Conservation (phyloP, 2,888 invertebrate species). For the Sicus ferrugineus region DNA sequence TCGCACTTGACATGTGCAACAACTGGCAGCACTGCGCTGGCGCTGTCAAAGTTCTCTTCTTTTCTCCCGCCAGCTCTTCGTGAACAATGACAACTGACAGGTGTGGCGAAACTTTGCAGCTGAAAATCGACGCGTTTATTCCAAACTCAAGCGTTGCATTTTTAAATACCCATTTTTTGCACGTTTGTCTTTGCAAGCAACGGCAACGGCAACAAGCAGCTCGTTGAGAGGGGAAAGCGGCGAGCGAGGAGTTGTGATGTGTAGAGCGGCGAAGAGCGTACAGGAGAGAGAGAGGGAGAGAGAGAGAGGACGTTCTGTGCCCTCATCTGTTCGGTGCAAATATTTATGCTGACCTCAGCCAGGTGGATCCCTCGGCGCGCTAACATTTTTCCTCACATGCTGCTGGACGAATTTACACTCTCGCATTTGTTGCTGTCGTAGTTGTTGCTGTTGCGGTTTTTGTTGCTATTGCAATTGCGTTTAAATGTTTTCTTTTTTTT, state of each 20-base stretch:
- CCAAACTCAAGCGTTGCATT: too few species aligned
- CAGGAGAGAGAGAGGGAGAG: not conserved
- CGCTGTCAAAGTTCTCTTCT: too few species aligned
- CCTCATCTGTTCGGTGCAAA: slow-evolving; percentile 35
- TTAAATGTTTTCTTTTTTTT: slow-evolving; percentile 22
- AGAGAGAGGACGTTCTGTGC: not conserved
- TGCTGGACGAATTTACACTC: slow-evolving; percentile 40
- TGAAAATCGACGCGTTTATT: too few species aligned
- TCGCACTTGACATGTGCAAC: too few species aligned
- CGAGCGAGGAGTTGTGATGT: not conserved
- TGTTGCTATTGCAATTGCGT: slow-evolving; percentile 39
- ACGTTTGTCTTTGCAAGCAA: too few species aligned
- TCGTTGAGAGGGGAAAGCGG: not conserved
- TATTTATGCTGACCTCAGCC: slow-evolving; percentile 33
- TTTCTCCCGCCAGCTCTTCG: too few species aligned
- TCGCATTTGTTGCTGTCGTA: not conserved
- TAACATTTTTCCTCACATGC: slow-evolving; percentile 36
- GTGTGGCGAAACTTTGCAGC: too few species aligned
- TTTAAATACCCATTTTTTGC: too few species aligned
- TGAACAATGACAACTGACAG: too few species aligned
- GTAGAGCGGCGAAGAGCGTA: not conserved
- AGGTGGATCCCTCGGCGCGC: slow-evolving; percentile 41
- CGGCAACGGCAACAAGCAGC: not conserved
- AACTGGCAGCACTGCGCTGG: too few species aligned
- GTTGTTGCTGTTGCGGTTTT: slow-evolving; percentile 39